These are phyloP conservation scores for Desmodus rotundus DNA, from an alignment of 2,113 vertebrate species.

Conservation along the genomic window DNA sequence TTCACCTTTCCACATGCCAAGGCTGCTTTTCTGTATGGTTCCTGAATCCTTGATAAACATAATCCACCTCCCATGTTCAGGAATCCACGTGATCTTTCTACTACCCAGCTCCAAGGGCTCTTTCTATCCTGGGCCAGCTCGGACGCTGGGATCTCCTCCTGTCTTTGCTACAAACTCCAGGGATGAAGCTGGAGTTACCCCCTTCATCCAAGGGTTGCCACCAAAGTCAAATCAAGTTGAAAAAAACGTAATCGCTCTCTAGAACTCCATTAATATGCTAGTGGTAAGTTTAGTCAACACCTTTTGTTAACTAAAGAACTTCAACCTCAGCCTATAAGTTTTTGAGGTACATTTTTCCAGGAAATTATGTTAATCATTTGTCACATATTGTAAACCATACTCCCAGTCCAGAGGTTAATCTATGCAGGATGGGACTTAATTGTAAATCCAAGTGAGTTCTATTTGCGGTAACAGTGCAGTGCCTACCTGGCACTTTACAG, in stretches of 20 bases:
- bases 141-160: background rate
- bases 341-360: background rate
- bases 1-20: background rate
- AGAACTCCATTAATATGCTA: background rate
- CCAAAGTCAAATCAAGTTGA: background rate
- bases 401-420: constrained; percentile 57
- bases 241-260: background rate
- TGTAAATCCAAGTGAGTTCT: background rate
- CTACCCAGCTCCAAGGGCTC: background rate
- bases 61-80: background rate
- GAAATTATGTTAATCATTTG: constrained; percentile 55
- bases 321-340: background rate
- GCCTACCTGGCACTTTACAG: background rate
- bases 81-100: background rate
- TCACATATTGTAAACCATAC: background rate
- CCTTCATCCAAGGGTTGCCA: background rate
- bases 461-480: background rate
- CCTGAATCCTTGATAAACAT: background rate
- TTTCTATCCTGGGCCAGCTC: background rate
- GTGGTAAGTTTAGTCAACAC: background rate
- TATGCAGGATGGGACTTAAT: background rate
- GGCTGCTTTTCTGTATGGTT: background rate
- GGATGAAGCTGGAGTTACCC: background rate
- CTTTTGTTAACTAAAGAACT: background rate
- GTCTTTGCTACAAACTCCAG: background rate